These are phyloP conservation scores for Lepidurus couesii DNA, from an alignment of 1,140 invertebrate genomes.

Conservation along the genomic window DNA sequence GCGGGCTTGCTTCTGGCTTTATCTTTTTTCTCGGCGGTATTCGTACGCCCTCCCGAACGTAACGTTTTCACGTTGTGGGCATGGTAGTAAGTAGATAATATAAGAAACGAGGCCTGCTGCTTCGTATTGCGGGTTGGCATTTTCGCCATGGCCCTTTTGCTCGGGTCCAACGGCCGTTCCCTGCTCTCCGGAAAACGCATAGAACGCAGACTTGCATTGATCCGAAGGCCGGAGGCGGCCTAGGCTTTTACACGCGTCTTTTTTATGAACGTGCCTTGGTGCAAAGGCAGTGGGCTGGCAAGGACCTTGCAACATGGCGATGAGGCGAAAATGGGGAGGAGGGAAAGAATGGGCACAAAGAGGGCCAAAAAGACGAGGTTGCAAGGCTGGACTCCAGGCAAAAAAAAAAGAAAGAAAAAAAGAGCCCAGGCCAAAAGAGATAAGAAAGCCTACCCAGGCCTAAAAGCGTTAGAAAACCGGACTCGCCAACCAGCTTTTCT, in stretches of 20 bases:
- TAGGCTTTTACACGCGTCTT: constrained; percentile 34
- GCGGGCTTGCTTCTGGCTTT: constrained; percentile 20
- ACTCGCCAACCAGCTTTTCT: constrained; percentile 18
- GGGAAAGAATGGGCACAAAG: constrained; percentile 14
- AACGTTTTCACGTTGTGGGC: constrained; percentile 1
- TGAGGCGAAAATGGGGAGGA: constrained; percentile 20
- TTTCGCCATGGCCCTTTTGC: constrained; percentile 14
- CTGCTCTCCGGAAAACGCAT: background rate
- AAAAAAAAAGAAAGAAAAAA: background rate
- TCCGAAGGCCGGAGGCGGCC: constrained; percentile 27
- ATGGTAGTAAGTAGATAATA: constrained; percentile 20
- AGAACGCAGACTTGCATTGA: constrained; percentile 7
- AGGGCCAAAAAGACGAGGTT: constrained; percentile 14
- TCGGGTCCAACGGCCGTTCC: background rate
- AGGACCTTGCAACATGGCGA: constrained; percentile 20
- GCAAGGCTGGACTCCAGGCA: background rate
- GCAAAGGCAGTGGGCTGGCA: constrained; percentile 30
- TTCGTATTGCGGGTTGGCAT: background rate
- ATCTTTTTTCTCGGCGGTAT: background rate
- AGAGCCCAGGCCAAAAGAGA: background rate
- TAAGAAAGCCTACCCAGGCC: constrained; percentile 16
- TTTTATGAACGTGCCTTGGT: constrained; percentile 34
- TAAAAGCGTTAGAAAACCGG: constrained; percentile 7
- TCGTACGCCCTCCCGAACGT: constrained; percentile 2
- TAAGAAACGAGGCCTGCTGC: background rate